phyloP scores from a whole-genome alignment of 2,113 vertebrate genomes.

The Nanorana parkeri region DNA sequence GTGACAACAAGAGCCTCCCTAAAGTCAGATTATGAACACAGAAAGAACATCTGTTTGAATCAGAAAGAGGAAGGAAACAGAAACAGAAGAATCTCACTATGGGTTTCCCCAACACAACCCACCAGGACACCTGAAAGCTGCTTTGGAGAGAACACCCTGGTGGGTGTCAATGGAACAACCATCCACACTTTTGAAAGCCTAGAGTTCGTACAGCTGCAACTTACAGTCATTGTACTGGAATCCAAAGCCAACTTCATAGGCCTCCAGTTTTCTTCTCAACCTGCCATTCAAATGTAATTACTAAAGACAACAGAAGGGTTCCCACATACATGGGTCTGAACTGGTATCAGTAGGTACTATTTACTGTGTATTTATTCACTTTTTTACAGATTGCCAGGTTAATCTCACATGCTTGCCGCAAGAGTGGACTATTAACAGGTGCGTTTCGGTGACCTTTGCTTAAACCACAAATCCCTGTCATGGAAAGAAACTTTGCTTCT shows the following conservation, averaged over 20 bases:
- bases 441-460: no score
- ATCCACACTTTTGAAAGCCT: background rate
- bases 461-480: no score
- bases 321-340: no score
- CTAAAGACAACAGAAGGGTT: no score
- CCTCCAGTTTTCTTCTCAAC: no score
- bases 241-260: background rate
- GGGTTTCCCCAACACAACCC: constrained; percentile 67
- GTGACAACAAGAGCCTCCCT: background rate
- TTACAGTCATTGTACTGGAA: background rate
- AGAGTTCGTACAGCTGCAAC: background rate
- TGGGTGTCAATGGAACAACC: constrained; percentile 15
- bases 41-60: constrained; percentile 59
- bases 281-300: no score
- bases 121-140: constrained; percentile 60
- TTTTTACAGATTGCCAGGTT: no score
- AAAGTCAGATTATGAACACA: background rate
- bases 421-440: no score
- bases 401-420: no score
- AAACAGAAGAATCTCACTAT: constrained; percentile 5
- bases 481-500: no score
- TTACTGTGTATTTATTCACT: no score
- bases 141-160: constrained; percentile 60
- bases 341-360: no score
- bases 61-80: constrained; percentile 69